Conservation (phyloP, 2,888 invertebrate species). For the Conus canariensis region DNA sequence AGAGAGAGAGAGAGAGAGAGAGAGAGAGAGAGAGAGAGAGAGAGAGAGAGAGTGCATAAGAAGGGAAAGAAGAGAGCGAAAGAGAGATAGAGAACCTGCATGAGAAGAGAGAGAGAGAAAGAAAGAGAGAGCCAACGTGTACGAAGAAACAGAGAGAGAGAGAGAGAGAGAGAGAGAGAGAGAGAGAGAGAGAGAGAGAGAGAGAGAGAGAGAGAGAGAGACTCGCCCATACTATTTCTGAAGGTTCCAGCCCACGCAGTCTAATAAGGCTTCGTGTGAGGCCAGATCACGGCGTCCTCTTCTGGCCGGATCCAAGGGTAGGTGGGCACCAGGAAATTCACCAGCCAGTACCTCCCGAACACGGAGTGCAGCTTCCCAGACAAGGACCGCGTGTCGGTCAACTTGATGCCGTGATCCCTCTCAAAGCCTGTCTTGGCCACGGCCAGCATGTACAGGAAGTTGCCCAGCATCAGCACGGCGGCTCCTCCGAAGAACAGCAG, state of each 20-base stretch:
- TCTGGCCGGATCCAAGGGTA: conserved; percentile 59
- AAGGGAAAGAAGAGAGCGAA: not conserved
- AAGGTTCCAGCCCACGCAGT: no score
- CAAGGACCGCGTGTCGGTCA: conserved; percentile 56
- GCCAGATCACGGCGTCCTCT: conserved; percentile 70
- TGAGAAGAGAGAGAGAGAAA: not conserved
- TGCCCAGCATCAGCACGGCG: conserved; percentile 57
- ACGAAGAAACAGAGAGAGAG: not conserved
- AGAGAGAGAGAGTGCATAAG: not conserved
- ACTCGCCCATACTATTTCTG: no score
- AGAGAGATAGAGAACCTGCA: not conserved
- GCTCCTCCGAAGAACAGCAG: conserved; percentile 59
- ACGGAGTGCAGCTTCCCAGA: conserved; percentile 60
- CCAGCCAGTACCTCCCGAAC: conserved; percentile 69
- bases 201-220: no score
- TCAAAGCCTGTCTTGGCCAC: conserved; percentile 70
- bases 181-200: not conserved
- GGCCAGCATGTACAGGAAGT: conserved; percentile 53
- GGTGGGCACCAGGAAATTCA: conserved; percentile 69
- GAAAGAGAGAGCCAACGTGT: not conserved
- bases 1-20: not conserved
- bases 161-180: not conserved
- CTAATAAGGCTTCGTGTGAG: conserved; percentile 40
- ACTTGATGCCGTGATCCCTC: conserved; percentile 60
- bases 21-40: not conserved